Evolutionary conservation across 2,113 vertebrate species (phyloP).

Genomic region (Eurystomus gularis): DNA sequence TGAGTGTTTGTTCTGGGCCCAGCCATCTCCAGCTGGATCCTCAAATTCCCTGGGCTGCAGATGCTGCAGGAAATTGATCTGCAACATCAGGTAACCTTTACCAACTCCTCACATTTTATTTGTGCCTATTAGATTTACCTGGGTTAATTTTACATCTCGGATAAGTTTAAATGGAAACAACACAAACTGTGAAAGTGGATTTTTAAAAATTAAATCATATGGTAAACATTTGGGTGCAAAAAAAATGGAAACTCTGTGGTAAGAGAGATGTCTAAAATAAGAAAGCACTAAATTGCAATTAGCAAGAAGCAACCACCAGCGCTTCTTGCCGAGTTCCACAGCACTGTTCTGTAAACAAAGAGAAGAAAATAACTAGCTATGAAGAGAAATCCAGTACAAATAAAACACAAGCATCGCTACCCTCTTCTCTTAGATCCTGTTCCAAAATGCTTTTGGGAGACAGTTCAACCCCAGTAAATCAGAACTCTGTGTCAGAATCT

Average conservation of each 20-base stretch:
- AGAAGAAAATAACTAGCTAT: not conserved
- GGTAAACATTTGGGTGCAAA: not conserved
- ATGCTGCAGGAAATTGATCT: not conserved
- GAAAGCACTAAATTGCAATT: not conserved
- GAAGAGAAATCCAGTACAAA: not conserved
- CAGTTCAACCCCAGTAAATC: not conserved
- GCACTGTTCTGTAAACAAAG: constrained; percentile 77
- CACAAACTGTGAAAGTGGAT: not conserved
- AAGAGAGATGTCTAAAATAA: not conserved
- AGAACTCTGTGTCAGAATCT: not conserved
- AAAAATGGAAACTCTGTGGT: not conserved
- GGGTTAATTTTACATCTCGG: not conserved
- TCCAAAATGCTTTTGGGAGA: not conserved
- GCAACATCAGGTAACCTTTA: not conserved
- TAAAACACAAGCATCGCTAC: not conserved
- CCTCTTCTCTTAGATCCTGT: not conserved
- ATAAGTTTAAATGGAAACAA: not conserved
- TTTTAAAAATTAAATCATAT: not conserved
- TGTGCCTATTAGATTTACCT: not conserved
- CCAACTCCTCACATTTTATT: not conserved
- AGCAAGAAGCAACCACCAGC: not conserved
- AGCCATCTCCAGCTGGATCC: not conserved
- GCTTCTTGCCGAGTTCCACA: constrained; percentile 62
- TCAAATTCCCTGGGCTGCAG: not conserved
- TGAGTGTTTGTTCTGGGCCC: not conserved